Percentiles rank a stretch among this genome's conserved stretches.
phyloP scores from a whole-genome alignment of 2,797 vertebrate species.

The Capromys pilorides region DNA sequence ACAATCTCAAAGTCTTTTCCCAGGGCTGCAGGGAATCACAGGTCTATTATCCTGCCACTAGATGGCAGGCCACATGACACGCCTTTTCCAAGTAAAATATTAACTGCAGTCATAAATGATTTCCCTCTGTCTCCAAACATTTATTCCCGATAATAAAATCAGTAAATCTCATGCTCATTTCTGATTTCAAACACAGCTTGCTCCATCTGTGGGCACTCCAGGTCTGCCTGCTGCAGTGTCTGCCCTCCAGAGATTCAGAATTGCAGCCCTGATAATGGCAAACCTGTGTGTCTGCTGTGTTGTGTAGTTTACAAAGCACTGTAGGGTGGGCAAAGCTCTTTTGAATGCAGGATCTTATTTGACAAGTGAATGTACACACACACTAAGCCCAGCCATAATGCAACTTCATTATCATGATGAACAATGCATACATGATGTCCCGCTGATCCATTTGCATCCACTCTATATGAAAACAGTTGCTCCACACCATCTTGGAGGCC shows the following conservation, averaged over 20 bases:
- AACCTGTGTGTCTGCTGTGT: not conserved
- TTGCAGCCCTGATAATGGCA: slow-evolving; percentile 24
- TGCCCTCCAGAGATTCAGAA: slow-evolving; percentile 49
- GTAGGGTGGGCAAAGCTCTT: not conserved
- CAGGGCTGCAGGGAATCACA: slow-evolving; percentile 44
- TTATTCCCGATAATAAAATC: slow-evolving; percentile 67
- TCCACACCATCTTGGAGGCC: not conserved
- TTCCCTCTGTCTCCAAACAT: slow-evolving; percentile 49
- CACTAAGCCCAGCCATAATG: not conserved
- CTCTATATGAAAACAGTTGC: slow-evolving; percentile 27
- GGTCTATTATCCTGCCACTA: slow-evolving; percentile 57
- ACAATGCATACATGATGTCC: not conserved
- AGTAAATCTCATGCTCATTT: slow-evolving; percentile 69
- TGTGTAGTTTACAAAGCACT: slow-evolving; percentile 33
- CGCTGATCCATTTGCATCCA: not conserved
- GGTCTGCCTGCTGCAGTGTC: slow-evolving; percentile 29
- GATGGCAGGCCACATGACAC: slow-evolving; percentile 55
- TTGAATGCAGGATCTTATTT: slow-evolving; percentile 29
- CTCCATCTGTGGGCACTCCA: slow-evolving; percentile 18
- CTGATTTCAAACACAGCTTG: slow-evolving; percentile 66
- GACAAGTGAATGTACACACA: slow-evolving; percentile 21
- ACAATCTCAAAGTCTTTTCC: not conserved
- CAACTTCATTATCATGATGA: slow-evolving; percentile 3
- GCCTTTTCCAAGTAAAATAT: slow-evolving; percentile 52
- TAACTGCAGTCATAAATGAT: not conserved